Conservation (phyloP, 2,113 vertebrate species). For the Siniperca knerii region DNA sequence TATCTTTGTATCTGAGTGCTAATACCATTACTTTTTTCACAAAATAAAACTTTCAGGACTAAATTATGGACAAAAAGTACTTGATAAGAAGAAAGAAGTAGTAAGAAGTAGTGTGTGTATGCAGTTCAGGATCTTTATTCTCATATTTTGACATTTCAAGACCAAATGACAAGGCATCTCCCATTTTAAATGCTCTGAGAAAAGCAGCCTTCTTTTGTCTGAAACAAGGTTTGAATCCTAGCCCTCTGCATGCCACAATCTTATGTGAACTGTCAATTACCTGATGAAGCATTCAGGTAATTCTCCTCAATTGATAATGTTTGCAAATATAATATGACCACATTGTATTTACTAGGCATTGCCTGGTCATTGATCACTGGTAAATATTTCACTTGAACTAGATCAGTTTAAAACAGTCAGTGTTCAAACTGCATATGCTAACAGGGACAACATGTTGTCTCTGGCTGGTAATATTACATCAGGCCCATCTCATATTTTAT, state of each 20-base stretch:
- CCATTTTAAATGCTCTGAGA: background rate
- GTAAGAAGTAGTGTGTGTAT: background rate
- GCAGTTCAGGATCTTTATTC: background rate
- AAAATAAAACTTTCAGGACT: background rate
- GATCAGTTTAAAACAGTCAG: too few relatives aligned
- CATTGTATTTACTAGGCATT: background rate
- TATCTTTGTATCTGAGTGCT: background rate
- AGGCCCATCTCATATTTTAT: too few relatives aligned
- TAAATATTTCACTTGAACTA: background rate
- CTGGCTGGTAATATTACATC: too few relatives aligned
- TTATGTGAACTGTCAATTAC: background rate
- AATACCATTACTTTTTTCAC: background rate
- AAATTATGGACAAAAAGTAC: background rate
- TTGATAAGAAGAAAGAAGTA: background rate
- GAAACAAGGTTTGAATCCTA: background rate
- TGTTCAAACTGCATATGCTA: too few relatives aligned
- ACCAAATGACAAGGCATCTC: background rate
- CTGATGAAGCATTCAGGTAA: background rate
- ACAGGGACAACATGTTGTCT: too few relatives aligned
- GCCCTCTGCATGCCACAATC: background rate
- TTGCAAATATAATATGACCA: background rate
- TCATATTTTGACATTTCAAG: background rate
- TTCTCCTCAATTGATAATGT: background rate
- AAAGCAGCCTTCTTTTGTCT: background rate
- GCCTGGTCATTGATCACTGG: background rate